Percentiles rank a stretch among this genome's conserved stretches.
Evolutionary conservation across 2,797 vertebrate genomes (phyloP).

Genomic region (Acridotheres tristis): DNA sequence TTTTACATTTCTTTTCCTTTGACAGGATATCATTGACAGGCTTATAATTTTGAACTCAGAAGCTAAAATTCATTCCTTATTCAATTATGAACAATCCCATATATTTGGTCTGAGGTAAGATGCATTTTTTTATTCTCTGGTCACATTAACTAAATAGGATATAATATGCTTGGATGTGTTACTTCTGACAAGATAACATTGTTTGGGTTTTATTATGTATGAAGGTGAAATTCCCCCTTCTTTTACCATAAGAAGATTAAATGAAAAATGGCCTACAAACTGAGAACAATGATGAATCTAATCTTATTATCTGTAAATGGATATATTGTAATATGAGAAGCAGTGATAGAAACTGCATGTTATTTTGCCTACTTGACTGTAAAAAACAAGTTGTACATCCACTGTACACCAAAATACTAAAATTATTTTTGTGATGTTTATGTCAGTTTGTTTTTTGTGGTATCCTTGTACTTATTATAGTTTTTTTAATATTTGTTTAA

Average conservation of each 20-base stretch:
- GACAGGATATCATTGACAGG: constrained; percentile 92
- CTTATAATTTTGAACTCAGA: constrained; percentile 92
- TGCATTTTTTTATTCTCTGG: constrained; percentile 12
- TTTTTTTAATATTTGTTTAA: neutral
- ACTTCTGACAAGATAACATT: constrained; percentile 5
- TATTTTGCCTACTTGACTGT: neutral
- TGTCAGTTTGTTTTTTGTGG: neutral
- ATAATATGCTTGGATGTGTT: neutral
- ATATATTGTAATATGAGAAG: neutral
- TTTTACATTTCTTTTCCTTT: constrained; percentile 42
- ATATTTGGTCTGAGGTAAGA: constrained; percentile 94
- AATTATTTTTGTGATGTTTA: neutral
- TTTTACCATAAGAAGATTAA: neutral
- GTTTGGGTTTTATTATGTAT: neutral
- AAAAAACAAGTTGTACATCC: neutral
- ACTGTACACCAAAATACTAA: neutral
- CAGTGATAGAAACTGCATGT: neutral
- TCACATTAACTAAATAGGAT: neutral
- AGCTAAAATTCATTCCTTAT: constrained; percentile 92
- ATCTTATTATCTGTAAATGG: neutral
- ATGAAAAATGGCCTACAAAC: constrained; percentile 9
- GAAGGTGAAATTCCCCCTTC: neutral
- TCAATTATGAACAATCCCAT: constrained; percentile 95
- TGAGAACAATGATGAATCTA: neutral
- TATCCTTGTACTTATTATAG: neutral